Evolutionary conservation across 2,888 invertebrate genomes (phyloP), one percentile per base, ranked within the genome.

Genomic region (Theretra japonica): DNA sequence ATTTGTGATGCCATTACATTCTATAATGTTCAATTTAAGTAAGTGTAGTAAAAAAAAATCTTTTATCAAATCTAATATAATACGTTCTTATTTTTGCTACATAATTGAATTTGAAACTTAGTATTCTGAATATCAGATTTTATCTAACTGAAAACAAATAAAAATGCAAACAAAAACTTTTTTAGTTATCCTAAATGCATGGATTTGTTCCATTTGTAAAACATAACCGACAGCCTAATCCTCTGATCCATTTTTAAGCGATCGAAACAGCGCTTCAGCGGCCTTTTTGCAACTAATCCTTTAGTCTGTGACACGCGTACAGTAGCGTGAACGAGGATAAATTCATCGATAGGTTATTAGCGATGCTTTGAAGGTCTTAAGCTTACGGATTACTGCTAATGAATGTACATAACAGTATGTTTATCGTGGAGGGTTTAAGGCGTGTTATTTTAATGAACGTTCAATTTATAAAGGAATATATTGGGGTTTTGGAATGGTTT

Each of bases 361-460:
- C 73, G 73, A 73, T 74, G 72, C 73, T 76, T 73, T 60, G 72
- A 75, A 59, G 72, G 68, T 72, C 69, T 73, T 79, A 73, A 77
- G 77, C 76, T 77, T 72, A 78, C 72, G 72, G 78, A 78, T 72
- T 70, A 57, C 57, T 65, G 57, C 59, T 78, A 74, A 76, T 74
- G 70, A 74, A 65, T 71, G 33, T 65, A 41, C 21, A 53, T 56
- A 70, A 15, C 56, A 50, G 28, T 25, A 21, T 33, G 30, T 71
- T 65, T n/a, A 65, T 56, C 23, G 21, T 21, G 28, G 21, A 50
- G 0, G 50, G 11, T 65, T 65, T 65, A 21, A 5, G 15, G 25
- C 23, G 19, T 65, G 33, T 30, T 60, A n/a, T 19, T 30, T 23
- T 21, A n/a, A n/a, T 3, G 41, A 41, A 41, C 41, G 11, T 41